Conservation (phyloP, 2,888 invertebrate species). For the Drosophila parthenogenetica region DNA sequence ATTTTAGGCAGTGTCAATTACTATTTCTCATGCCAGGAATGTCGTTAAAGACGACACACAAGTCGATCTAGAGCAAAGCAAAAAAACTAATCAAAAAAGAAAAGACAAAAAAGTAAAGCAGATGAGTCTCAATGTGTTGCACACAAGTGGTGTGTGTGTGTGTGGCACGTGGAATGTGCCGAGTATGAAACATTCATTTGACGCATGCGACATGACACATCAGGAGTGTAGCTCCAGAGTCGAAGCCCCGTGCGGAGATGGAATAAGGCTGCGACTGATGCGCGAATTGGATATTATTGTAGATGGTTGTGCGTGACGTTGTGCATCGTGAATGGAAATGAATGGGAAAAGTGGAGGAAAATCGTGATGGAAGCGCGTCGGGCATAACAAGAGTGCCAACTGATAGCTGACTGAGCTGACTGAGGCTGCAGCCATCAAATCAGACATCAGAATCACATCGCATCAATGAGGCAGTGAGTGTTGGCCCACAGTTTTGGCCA, state of each 20-base stretch:
- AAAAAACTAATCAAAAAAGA: constrained; percentile 78
- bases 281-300: constrained; percentile 72
- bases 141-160: constrained; percentile 2
- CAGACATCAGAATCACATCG: constrained; percentile 32
- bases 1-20: constrained; percentile 49
- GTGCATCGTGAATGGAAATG: constrained; percentile 62
- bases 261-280: constrained; percentile 33
- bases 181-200: constrained; percentile 78
- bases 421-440: constrained; percentile 34
- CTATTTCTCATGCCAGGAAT: constrained; percentile 27
- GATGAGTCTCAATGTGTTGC: constrained; percentile 59
- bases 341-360: constrained; percentile 40
- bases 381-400: constrained; percentile 64
- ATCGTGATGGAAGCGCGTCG: constrained; percentile 78
- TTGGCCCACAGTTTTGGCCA: constrained; percentile 56
- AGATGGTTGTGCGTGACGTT: constrained; percentile 83
- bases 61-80: constrained; percentile 52
- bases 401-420: constrained; percentile 17
- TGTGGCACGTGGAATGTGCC: constrained; percentile 34
- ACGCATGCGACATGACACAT: constrained; percentile 72
- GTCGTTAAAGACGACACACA: constrained; percentile 45
- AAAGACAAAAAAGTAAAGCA: constrained; percentile 44
- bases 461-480: constrained; percentile 43
- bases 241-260: background rate
- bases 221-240: constrained; percentile 20